Base-by-base conservation (phyloP, 2,797 vertebrate species). In the Pantherophis vulpinus region DNA sequence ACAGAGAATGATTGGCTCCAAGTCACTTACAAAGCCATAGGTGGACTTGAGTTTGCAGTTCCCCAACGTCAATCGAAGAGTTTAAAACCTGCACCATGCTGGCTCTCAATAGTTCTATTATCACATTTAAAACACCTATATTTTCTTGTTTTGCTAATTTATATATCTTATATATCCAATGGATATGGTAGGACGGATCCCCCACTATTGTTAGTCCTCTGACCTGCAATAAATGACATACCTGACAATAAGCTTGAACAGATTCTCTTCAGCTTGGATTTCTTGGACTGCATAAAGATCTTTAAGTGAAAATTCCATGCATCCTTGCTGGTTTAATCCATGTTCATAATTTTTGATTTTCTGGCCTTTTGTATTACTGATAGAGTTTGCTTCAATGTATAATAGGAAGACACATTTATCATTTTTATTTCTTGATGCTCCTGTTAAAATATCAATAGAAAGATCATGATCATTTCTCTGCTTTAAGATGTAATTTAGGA, bases 361-460 rank as follows among this genome's bases (percentile, higher is more conserved):
- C 92, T 98, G 98, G 96, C 99, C 99, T 98, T 99, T 99, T 91
- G 97, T 98, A 94, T 99, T 99, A 97, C 99, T 99, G 97, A 99
- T 97, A 88, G 99, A 99, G 95, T 98, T 99, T 87, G 98, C 99
- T 92, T 99, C 98, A 12, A 99, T 98, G 97, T 99, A 99, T 95
- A 99, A 94, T 94, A 99, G 98, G 97, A 99, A 99, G 98, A 99
- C 98, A 92, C 99, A 99, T 95, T 99, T 99, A 96, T 99, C 99
- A 94, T 98, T 99, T 95, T 99, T 99, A 94, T 98, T 98, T 96
- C 97, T 98, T 93, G 98, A 98, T 92, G 61, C 93, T 47, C 98
- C 99, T 99, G 95, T 93, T 96, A 88, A 94, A 94, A n/a, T 89
- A 92, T 90, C 93, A 96, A 90, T 87, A 13, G 0, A 74, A 12